Percentiles rank a stretch among this genome's conserved stretches.
phyloP scores from a whole-genome alignment of 1,140 invertebrate genomes.

The Sycophaga agraensis region DNA sequence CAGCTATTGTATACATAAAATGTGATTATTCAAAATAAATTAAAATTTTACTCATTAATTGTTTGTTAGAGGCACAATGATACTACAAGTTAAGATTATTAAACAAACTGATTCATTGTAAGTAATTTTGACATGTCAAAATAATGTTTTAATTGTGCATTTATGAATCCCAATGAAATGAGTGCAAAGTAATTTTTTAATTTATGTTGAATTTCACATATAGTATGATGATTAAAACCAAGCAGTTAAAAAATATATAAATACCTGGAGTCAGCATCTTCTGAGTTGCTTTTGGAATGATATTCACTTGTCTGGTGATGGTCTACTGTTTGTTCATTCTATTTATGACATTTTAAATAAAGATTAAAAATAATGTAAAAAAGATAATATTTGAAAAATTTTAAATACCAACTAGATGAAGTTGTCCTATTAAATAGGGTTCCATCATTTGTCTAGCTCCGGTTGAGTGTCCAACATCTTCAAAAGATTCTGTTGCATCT shows the following conservation, averaged over 20 bases:
- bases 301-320: no score
- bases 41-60: background rate
- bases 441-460: conserved; percentile 93
- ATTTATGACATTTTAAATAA: no score
- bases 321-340: no score
- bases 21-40: conserved; percentile 8
- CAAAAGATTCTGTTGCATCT: conserved; percentile 89
- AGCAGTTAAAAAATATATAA: conserved; percentile 5
- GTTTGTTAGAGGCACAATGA: no score
- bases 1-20: conserved; percentile 33
- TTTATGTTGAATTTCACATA: no score
- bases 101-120: no score
- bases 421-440: conserved; percentile 87
- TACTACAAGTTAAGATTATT: no score
- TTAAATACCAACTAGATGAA: conserved; percentile 69
- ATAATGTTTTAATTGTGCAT: background rate
- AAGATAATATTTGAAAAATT: no score
- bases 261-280: conserved; percentile 45
- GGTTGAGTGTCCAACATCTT: conserved; percentile 96
- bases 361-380: background rate
- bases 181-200: no score
- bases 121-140: background rate
- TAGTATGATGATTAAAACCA: no score
- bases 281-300: no score
- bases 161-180: background rate